Conservation (phyloP, 2,797 vertebrate species). For the Myotis daubentonii region DNA sequence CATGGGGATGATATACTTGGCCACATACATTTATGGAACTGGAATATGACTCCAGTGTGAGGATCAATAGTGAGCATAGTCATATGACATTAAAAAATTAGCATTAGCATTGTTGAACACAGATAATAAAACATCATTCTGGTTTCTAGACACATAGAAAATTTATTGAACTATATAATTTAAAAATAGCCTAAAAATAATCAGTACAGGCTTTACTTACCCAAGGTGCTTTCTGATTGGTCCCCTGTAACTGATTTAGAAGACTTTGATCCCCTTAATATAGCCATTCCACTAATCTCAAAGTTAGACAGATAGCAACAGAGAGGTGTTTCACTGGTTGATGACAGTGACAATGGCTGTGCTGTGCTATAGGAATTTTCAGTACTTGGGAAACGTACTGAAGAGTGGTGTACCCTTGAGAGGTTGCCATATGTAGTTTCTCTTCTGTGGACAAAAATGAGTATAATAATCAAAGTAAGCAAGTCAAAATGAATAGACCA, state of each 20-base stretch:
- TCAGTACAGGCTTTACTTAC: conserved; percentile 13
- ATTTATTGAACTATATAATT: neutral
- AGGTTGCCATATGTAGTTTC: neutral
- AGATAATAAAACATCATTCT: neutral
- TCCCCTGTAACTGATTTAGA: neutral
- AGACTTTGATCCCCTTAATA: neutral
- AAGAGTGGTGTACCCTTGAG: neutral
- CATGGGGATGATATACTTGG: neutral
- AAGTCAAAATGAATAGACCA: neutral
- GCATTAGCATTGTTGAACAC: neutral
- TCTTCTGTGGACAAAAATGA: conserved; percentile 46
- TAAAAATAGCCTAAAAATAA: neutral
- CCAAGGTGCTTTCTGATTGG: neutral
- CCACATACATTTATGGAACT: neutral
- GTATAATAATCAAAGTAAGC: neutral
- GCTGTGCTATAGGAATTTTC: neutral
- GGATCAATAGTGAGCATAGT: neutral
- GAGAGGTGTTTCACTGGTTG: neutral
- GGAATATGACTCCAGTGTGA: neutral
- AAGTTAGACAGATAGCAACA: neutral
- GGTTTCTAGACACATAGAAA: neutral
- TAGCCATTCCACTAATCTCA: neutral
- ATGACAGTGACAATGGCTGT: fast-evolving
- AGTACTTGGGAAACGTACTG: neutral
- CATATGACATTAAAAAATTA: neutral